Evolutionary conservation across 2,113 vertebrate genomes (phyloP).

Genomic region (Syngnathus floridae): DNA sequence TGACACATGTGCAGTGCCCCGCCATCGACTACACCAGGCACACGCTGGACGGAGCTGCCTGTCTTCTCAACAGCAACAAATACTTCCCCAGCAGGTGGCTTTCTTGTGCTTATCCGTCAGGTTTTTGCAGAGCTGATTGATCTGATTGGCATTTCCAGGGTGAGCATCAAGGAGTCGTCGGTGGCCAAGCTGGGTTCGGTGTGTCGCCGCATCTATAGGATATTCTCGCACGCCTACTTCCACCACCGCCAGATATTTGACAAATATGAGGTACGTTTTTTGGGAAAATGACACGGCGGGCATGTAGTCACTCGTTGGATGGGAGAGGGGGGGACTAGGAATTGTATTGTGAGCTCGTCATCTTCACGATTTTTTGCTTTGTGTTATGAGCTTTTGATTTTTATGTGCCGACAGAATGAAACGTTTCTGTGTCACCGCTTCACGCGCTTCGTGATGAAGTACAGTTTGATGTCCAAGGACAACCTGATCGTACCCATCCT

Average conservation of each 20-base stretch:
- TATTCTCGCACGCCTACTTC: conserved; percentile 98
- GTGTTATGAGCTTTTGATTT: neutral
- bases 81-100: conserved; percentile 96
- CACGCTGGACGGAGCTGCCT: conserved; percentile 97
- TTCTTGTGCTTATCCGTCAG: neutral
- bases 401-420: conserved; percentile 76
- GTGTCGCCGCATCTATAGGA: conserved; percentile 98
- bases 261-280: conserved; percentile 87
- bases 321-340: no score
- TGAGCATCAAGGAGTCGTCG: conserved; percentile 99
- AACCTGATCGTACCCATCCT: conserved; percentile 99
- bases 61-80: conserved; percentile 99
- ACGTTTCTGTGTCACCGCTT: conserved; percentile 98
- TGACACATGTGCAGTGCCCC: conserved; percentile 77
- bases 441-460: conserved; percentile 98
- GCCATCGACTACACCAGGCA: conserved; percentile 98
- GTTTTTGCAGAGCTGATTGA: neutral
- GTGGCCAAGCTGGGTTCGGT: conserved; percentile 98
- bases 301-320: neutral
- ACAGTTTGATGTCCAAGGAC: conserved; percentile 99
- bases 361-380: neutral
- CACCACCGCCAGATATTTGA: conserved; percentile 99
- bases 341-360: no score
- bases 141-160: conserved; percentile 66
- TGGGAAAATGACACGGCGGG: neutral